Base-by-base conservation (phyloP, 2,113 vertebrate species). In the Addax nasomaculatus region DNA sequence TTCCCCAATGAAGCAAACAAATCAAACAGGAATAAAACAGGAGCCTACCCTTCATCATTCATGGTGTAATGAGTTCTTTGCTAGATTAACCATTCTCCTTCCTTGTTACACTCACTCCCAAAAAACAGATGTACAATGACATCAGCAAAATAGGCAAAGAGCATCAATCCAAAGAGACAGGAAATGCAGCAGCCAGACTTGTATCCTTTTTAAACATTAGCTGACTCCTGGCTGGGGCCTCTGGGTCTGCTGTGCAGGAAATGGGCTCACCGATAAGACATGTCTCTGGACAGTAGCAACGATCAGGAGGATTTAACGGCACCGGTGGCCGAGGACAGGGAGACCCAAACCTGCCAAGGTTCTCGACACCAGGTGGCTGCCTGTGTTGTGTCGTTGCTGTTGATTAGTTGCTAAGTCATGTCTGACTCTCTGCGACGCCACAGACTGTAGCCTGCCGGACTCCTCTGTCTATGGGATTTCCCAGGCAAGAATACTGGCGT, bases 1-100 rank as follows among this genome's bases (percentile, higher is more conserved):
- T 98, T 91, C 93, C 85, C 53, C 90, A 93, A 49, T 49, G 94
- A 96, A 96, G 94, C 89, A 85, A 96, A 84, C 96, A 95, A 89
- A 96, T 97, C 93, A 95, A 97, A 93, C 2, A 36, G 43, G 76
- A 96, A 93, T 70, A 90, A 95, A 88, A 80, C 36, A 43, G 90
- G 47, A 91, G 85, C 55, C 70, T 36, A 49, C 45, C n/a, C 84
- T 96, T 85, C 92, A 90, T 91, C 95, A 96, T 76, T 96, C 93
- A 93, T 13, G 70, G 92, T 23, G 8, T 85, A 97, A 97, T 53
- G 93, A 92, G 96, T 47, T 93, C 93, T 88, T 88, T 90, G 86
- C 85, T 86, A 53, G 51, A 96, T 97, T 86, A 87, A 89, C 96
- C 67, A 90, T 85, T 90, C 78, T 91, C 89, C 47, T 94, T 90